These are phyloP conservation scores for Leucosticte australis DNA, from an alignment of 2,113 vertebrate species.

Conservation along the genomic window DNA sequence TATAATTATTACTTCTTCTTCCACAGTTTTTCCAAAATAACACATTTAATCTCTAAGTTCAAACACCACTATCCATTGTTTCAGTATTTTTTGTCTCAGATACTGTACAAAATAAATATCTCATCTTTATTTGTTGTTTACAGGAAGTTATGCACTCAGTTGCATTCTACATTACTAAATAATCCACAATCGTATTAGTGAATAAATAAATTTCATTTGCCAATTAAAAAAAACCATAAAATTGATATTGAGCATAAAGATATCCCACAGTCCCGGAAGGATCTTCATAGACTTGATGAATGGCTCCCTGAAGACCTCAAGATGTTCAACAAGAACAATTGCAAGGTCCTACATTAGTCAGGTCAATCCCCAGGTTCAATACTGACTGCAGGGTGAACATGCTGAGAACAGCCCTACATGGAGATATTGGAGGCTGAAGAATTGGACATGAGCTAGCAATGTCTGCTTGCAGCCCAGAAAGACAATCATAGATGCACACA, in stretches of 20 bases:
- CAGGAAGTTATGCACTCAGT: background rate
- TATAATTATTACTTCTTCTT: background rate
- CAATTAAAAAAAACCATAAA: background rate
- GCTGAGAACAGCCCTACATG: background rate
- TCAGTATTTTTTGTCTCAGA: background rate
- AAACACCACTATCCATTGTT: background rate
- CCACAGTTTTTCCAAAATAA: background rate
- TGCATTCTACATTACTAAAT: background rate
- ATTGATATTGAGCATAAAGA: background rate
- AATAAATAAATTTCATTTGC: background rate
- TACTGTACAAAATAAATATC: background rate
- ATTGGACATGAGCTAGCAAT: background rate
- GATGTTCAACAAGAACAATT: background rate
- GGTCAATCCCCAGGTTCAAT: background rate
- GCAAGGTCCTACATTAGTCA: too few relatives aligned
- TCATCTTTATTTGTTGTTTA: background rate
- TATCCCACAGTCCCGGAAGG: background rate
- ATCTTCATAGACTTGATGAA: background rate
- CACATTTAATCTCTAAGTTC: background rate
- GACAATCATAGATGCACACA: background rate
- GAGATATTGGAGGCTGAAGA: background rate
- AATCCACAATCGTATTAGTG: background rate
- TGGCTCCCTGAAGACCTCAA: background rate
- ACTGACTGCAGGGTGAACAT: background rate
- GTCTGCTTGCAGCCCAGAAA: background rate